These are phyloP conservation scores for Cossypha polioptera DNA, from an alignment of 2,797 vertebrate genomes.

Conservation along the genomic window DNA sequence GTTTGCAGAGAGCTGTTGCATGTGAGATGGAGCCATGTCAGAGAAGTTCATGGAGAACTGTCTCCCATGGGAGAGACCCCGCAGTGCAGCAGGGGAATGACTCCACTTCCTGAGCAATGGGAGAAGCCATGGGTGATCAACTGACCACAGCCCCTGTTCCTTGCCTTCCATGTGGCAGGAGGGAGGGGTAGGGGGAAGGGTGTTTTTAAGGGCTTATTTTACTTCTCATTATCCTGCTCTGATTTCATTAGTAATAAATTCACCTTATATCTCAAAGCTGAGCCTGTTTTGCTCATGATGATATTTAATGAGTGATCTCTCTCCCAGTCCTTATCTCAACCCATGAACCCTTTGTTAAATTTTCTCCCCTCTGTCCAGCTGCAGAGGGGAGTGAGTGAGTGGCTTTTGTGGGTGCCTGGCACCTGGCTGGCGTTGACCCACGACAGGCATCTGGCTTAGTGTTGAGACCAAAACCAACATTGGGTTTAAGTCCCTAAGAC, in stretches of 20 bases:
- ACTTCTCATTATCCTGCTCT: not conserved
- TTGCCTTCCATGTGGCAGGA: not conserved
- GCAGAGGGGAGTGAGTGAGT: not conserved
- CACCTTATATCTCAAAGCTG: not conserved
- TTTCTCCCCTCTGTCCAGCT: not conserved
- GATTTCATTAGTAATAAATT: not conserved
- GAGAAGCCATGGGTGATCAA: not conserved
- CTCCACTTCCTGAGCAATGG: not conserved
- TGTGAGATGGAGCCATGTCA: rapidly evolving
- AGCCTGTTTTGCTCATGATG: not conserved
- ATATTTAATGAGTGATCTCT: not conserved
- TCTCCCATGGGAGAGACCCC: not conserved
- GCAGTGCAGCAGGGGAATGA: not conserved
- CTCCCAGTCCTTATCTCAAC: not conserved
- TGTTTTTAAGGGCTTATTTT: not conserved
- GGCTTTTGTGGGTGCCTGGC: not conserved
- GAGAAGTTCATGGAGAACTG: not conserved
- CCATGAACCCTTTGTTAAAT: not conserved
- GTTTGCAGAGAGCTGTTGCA: not conserved
- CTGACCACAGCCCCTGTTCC: not conserved
- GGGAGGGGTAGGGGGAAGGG: no score
- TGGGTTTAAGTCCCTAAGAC: not conserved
- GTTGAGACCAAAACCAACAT: not conserved
- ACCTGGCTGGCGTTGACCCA: rapidly evolving
- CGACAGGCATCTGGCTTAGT: not conserved